Evolutionary conservation across 2,797 vertebrate species (phyloP), one percentile per base, ranked within the genome.

Genomic region (Denticeps clupeoides): DNA sequence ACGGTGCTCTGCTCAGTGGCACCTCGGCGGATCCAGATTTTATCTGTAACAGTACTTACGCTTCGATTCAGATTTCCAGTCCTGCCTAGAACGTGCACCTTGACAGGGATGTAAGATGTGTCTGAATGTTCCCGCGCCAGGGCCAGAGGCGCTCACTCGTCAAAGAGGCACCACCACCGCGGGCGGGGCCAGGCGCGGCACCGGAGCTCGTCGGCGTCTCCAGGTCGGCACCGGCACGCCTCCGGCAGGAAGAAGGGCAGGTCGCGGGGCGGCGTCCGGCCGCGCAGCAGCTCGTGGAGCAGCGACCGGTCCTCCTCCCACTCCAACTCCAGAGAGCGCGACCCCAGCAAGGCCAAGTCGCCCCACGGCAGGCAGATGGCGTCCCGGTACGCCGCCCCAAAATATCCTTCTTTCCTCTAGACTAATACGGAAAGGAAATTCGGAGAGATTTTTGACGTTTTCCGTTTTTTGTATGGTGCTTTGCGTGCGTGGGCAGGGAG

Each of bases 211-310:
- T 90, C 89, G 0, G 74, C 73, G 2, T 88, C 88, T 7, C 78
- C 76, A 0, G 69, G 72, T 4, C 73, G 56, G 33, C 87, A 84
- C 63, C 64, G 85, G 4, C 89, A 85, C 59, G 40, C 79, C 12
- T 83, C 85, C 0, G 79, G 79, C 24, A 77, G 81, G 33, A 91
- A 84, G 69, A 90, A 88, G 68, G 91, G 85, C 64, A 86, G 85
- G 7, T 81, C 82, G 0, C 77, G 80, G 35, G 56, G 62, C 45
- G 87, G 83, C 68, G 63, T 80, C 0, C 76, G 85, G 0, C 86
- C 87, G 58, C 80, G 83, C 59, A 86, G 86, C 69, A 89, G 85
- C 76, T 89, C 83, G 43, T 90, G 87, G 71, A 94, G 90, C 89
- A 95, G 89, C 56, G 86, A 82, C 0, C 81, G 57, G 1, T 94